Percentiles rank a stretch among this genome's conserved stretches.
phyloP scores from a whole-genome alignment of 2,888 invertebrate species.

The Plagiodera versicolora region DNA sequence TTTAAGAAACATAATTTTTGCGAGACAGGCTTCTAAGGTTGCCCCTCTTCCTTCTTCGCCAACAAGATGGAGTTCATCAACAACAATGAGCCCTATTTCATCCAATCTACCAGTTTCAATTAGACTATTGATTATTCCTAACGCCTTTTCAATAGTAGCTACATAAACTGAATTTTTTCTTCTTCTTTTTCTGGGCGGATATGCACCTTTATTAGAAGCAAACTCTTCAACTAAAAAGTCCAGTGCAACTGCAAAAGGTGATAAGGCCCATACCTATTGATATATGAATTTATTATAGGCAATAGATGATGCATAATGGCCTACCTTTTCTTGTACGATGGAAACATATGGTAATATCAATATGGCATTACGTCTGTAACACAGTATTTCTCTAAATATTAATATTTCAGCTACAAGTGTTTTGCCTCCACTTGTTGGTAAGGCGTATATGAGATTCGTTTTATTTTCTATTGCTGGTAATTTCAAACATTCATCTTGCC shows the following conservation, averaged over 20 bases:
- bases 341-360: slow-evolving; percentile 94
- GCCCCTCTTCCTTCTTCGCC: slow-evolving; percentile 87
- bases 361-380: slow-evolving; percentile 78
- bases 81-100: slow-evolving; percentile 77
- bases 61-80: slow-evolving; percentile 93
- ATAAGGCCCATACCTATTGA: slow-evolving; percentile 74
- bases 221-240: slow-evolving; percentile 94
- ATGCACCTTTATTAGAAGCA: slow-evolving; percentile 84
- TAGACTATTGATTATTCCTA: slow-evolving; percentile 81
- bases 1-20: slow-evolving; percentile 74
- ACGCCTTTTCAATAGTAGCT: slow-evolving; percentile 94
- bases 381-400: slow-evolving; percentile 83
- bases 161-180: slow-evolving; percentile 80
- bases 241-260: slow-evolving; percentile 84
- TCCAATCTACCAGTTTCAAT: slow-evolving; percentile 74
- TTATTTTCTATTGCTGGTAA: slow-evolving; percentile 72
- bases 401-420: slow-evolving; percentile 95
- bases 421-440: slow-evolving; percentile 97
- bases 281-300: not conserved
- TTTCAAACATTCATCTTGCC: slow-evolving; percentile 91
- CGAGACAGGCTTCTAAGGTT: slow-evolving; percentile 78
- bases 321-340: slow-evolving; percentile 95
- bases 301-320: not conserved
- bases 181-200: slow-evolving; percentile 77
- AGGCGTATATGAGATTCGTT: slow-evolving; percentile 84